These are phyloP conservation scores for Actinopyga echinites DNA, from an alignment of 53 echinoderm and acorn worm genomes.

Conservation along the genomic window DNA sequence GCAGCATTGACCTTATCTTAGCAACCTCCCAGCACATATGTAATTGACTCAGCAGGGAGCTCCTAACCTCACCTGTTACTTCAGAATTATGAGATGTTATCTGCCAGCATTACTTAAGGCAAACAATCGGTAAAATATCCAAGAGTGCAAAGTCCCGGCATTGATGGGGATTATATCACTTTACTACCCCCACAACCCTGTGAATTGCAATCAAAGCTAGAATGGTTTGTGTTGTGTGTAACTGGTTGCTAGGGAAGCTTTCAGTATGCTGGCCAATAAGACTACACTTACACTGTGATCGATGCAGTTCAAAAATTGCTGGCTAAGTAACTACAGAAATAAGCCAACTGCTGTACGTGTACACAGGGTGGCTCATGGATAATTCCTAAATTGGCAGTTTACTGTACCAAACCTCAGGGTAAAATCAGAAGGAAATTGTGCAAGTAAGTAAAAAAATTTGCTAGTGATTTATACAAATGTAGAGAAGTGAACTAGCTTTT, in stretches of 20 bases:
- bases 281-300: neutral
- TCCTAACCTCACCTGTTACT: slow-evolving; percentile 6
- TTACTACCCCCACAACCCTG: neutral
- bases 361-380: too few relatives aligned
- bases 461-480: too few relatives aligned
- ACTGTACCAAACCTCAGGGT: too few relatives aligned
- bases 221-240: neutral
- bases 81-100: neutral
- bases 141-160: slow-evolving; percentile 1
- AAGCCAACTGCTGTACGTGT: too few relatives aligned
- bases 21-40: neutral
- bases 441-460: too few relatives aligned
- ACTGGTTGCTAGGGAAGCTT: slow-evolving; percentile 16
- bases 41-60: slow-evolving; percentile 21
- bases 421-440: too few relatives aligned
- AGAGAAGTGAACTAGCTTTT: too few relatives aligned
- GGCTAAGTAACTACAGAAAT: too few relatives aligned
- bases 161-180: slow-evolving; percentile 10
- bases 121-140: neutral
- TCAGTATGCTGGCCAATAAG: slow-evolving; percentile 3
- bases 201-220: neutral
- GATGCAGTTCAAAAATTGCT: neutral
- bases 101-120: neutral
- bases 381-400: too few relatives aligned
- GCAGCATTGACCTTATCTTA: neutral